Evolutionary conservation across 92 coral and sea anemone genomes (phyloP).

Genomic region (Umimayanthus kanabou): DNA sequence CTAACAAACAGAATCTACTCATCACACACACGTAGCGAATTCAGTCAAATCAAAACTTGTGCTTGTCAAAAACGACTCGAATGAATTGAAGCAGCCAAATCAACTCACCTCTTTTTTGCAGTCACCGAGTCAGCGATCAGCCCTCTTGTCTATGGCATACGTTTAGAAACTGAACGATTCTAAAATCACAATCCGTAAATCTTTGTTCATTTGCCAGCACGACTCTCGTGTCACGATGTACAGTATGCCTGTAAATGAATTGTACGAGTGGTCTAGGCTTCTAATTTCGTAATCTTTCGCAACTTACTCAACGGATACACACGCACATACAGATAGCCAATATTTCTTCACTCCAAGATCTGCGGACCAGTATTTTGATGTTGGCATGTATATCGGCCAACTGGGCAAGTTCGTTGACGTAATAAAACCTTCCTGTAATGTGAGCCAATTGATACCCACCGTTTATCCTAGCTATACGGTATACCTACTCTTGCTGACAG

Average conservation of each 20-base stretch:
- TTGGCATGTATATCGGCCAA: not conserved
- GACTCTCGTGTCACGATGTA: not conserved
- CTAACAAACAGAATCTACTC: too few species aligned
- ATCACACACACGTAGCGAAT: too few species aligned
- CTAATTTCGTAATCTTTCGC: not conserved
- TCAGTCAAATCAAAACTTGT: not conserved
- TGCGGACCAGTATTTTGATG: not conserved
- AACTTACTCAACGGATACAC: not conserved
- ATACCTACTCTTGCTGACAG: not conserved
- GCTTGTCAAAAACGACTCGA: not conserved
- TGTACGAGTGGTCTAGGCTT: not conserved
- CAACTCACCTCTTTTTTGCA: not conserved
- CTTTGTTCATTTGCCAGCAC: not conserved
- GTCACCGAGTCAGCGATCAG: not conserved
- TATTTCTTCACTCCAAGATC: constrained; percentile 2
- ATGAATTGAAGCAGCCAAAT: not conserved
- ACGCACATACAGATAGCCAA: not conserved
- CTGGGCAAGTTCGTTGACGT: not conserved
- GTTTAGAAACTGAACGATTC: not conserved
- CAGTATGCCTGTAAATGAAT: too few species aligned
- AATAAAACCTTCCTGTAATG: not conserved
- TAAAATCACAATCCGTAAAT: not conserved
- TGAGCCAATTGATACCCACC: not conserved
- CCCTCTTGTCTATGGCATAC: not conserved
- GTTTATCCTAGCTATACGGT: too few species aligned